Conservation (phyloP, 2,797 vertebrate species). For the Chelon labrosus region DNA sequence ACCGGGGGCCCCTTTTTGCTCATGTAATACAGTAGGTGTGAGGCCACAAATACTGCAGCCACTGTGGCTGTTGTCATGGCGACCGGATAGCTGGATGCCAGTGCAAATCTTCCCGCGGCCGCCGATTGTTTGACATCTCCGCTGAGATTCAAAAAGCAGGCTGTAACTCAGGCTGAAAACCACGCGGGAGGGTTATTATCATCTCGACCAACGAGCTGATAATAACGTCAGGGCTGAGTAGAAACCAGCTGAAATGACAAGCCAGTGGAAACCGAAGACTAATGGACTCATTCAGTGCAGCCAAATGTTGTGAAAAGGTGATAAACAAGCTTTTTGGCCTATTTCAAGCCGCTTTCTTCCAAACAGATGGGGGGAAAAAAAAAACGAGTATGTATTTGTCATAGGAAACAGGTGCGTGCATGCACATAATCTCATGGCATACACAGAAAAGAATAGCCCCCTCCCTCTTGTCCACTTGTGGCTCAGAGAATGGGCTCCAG, state of each 20-base stretch:
- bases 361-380: conserved; percentile 50
- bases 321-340: conserved; percentile 53
- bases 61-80: conserved; percentile 65
- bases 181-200: background rate
- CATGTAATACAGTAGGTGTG: conserved; percentile 52
- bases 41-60: conserved; percentile 30
- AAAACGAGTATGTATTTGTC: conserved; percentile 67
- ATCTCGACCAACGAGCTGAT: conserved; percentile 14
- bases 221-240: conserved; percentile 11
- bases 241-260: conserved; percentile 39
- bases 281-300: conserved; percentile 50
- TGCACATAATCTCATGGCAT: conserved; percentile 67
- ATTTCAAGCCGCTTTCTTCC: conserved; percentile 57
- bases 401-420: conserved; percentile 83
- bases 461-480: conserved; percentile 55
- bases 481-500: conserved; percentile 73
- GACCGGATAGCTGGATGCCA: conserved; percentile 47
- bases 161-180: conserved; percentile 22
- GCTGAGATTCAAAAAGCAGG: conserved; percentile 45
- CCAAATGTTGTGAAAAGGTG: conserved; percentile 46
- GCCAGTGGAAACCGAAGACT: conserved; percentile 40
- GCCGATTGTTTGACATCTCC: conserved; percentile 51
- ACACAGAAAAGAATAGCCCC: conserved; percentile 58
- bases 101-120: conserved; percentile 49
- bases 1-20: conserved; percentile 9